Base-by-base conservation (phyloP, 2,888 invertebrate species). In the Lordiphosa andalusiaca region DNA sequence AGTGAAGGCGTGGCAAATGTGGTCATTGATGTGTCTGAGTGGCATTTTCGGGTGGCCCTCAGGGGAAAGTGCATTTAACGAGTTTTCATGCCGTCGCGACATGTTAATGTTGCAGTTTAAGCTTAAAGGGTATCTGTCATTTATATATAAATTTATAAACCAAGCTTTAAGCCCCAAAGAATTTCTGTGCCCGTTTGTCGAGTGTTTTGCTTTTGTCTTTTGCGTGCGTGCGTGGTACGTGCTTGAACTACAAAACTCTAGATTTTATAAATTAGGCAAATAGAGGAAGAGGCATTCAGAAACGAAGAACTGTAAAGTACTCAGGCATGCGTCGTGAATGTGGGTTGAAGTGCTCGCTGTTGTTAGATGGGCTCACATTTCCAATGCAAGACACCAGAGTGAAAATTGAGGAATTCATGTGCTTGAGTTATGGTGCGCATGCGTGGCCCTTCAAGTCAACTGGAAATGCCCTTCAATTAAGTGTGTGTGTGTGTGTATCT, bases 351-450 rank as follows among this genome's bases (percentile, higher is more conserved):
- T 41, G 33, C 16, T 44, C 44, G 33, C 33, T 16, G 44, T 10
- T 10, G 33, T 44, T 33, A 33, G 42, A 54, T 53, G 63, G 69
- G 67, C 72, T 67, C 30, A 60, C 63, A 70, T 71, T 73, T 64
- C 60, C 71, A 65, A 65, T 67, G 56, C 67, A 61, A 37, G 46
- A 21, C 9, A 7, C 21, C 30, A 19, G 47, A 66, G 69, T 66
- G 63, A 80, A 69, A 71, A 81, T 71, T 59, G 62, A 63, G 77
- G 60, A 65, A 59, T 53, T 70, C 76, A 77, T 77, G 52, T 80
- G 80, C 70, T 63, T 84, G 76, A 81, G 63, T 84, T 81, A 84
- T 84, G 74, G 54, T 73, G 64, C 76, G 72, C 82, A 82, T 76
- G 82, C 82, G 84, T 76, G 80, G 38, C 19, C 38, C 30, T 30